Conservation (phyloP, 2,888 invertebrate species). For the Eilema sororculum region DNA sequence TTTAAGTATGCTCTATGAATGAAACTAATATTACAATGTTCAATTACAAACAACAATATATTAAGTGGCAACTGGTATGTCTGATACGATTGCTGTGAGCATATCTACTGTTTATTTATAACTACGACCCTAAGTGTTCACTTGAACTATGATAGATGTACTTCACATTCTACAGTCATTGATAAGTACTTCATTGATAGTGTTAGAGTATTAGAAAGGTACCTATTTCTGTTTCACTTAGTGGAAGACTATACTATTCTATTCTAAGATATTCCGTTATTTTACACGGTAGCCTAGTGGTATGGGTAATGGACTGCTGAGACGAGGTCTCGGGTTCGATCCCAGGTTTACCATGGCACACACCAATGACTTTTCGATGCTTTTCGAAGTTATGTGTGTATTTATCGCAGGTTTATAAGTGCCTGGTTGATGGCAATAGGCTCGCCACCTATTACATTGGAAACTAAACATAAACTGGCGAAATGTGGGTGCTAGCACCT, state of each 20-base stretch:
- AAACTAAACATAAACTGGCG: no score
- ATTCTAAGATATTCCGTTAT: no score
- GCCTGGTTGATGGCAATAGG: no score
- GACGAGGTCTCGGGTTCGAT: no score
- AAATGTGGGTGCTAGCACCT: no score
- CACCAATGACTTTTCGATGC: no score
- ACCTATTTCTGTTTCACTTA: neutral
- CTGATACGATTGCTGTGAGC: constrained; percentile 6
- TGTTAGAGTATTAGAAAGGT: neutral
- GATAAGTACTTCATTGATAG: constrained; percentile 17
- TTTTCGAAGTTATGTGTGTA: no score
- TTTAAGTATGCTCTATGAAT: neutral
- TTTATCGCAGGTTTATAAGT: no score
- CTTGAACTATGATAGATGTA: constrained; percentile 25
- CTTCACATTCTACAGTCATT: constrained; percentile 26
- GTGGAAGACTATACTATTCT: neutral
- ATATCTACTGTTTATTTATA: constrained; percentile 27
- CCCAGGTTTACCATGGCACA: no score
- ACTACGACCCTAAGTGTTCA: constrained; percentile 25
- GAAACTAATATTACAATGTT: constrained; percentile 6
- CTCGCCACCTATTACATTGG: no score
- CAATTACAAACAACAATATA: neutral
- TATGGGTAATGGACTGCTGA: no score
- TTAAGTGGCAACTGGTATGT: constrained; percentile 2
- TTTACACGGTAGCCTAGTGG: no score